phyloP scores from a whole-genome alignment of 1,140 invertebrate genomes.

The Ruditapes philippinarum region DNA sequence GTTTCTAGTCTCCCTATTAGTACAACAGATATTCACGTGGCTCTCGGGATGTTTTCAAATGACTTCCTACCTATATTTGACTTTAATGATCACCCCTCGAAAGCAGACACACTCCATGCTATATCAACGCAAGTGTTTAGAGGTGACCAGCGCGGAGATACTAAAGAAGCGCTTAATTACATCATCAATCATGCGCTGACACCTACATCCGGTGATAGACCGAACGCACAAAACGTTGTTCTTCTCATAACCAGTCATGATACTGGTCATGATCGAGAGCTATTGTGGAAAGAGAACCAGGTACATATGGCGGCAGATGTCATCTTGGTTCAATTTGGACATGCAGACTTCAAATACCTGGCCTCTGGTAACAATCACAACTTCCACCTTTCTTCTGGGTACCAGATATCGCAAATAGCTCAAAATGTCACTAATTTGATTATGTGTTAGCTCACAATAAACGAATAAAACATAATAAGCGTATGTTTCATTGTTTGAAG shows the following conservation, averaged over 20 bases:
- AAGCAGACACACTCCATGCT: background rate
- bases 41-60: background rate
- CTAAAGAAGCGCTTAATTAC: background rate
- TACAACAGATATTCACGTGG: background rate
- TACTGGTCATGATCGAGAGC: background rate
- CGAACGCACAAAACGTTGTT: background rate
- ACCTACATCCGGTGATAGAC: background rate
- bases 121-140: background rate
- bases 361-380: background rate
- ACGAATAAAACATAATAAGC: no score
- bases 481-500: no score
- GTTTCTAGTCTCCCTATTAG: background rate
- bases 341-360: background rate
- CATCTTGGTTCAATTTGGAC: background rate
- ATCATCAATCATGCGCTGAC: background rate
- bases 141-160: background rate
- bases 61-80: background rate
- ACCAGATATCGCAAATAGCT: background rate
- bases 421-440: background rate
- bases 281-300: background rate
- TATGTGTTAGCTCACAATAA: no score
- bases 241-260: slow-evolving; percentile 7
- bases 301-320: background rate
- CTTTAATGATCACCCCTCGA: background rate
- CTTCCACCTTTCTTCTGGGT: background rate